Base-by-base conservation (phyloP, 2,797 vertebrate genomes). In the Coregonus sp. region DNA sequence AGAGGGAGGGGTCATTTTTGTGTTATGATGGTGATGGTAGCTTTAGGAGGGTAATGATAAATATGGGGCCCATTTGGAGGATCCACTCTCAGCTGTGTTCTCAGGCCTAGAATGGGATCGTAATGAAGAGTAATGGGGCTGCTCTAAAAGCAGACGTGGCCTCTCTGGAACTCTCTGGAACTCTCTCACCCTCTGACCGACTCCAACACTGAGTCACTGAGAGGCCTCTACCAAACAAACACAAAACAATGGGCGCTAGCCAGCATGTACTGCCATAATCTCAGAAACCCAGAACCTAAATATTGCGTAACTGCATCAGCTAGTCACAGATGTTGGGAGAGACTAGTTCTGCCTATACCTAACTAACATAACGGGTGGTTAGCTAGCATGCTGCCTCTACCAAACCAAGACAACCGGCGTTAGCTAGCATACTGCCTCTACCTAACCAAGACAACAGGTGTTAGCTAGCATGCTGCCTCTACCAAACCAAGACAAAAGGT, bases 81-180 rank as follows among this genome's bases (percentile, higher is more conserved):
- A 88, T 86, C 84, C 90, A 79, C 75, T 47, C 40, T 89, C 63
- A 70, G 73, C 18, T 59, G 75, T 81, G 84, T 86, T 63, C 75
- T 79, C 82, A 77, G 78, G 78, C 86, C 75, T 76, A 75, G 85
- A 90, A 90, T 84, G 80, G 82, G 82, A 73, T 73, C 85, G 86
- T 90, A 91, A 92, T 92, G 86, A 86, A 90, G 89, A 92, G 85
- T 90, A 92, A 93, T 91, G 88, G 89, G 87, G 76, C 81, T 51
- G 80, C 72, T 87, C 80, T 79, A 83, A 79, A 4, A 78, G 89
- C 89, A 89, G 91, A 47, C 40, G 40, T 47, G 40, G 40, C 40
- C 40, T 47, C 40, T 47, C 9, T 47, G 40, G 40, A 47, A 47
- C 40, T 47, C 40, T 47, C 9, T 47, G 40, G 40, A 47, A 47